Percentiles rank a stretch among this genome's conserved stretches.
Conservation (phyloP, 2,113 vertebrate genomes). For the Laticauda colubrina region DNA sequence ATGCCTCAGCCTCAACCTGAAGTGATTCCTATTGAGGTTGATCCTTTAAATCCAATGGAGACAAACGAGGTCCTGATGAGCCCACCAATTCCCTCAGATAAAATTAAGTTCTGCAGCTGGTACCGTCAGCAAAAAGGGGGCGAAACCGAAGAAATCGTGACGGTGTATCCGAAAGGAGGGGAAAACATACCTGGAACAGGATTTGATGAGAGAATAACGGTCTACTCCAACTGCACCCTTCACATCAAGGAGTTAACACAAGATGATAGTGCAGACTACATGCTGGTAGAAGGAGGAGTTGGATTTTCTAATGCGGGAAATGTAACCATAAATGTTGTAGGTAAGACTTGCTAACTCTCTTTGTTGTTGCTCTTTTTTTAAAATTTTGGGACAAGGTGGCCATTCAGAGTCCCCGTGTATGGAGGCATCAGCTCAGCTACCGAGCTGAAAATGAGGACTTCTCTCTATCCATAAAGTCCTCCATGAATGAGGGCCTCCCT, state of each 20-base stretch:
- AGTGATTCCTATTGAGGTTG: rapidly evolving
- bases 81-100: rapidly evolving
- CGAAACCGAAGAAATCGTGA: rapidly evolving
- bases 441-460: background rate
- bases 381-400: background rate
- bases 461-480: background rate
- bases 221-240: background rate
- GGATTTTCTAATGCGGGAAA: rapidly evolving
- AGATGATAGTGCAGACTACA: rapidly evolving
- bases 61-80: rapidly evolving
- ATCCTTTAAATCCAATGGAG: background rate
- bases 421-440: background rate
- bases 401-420: background rate
- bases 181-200: background rate
- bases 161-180: rapidly evolving
- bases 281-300: rapidly evolving
- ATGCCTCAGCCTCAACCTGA: background rate
- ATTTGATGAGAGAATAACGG: background rate
- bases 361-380: background rate
- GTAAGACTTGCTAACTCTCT: background rate
- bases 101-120: background rate
- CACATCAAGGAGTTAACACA: background rate
- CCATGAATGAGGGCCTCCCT: background rate
- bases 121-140: rapidly evolving
- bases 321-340: rapidly evolving